phyloP scores from a whole-genome alignment of 2,113 vertebrate genomes.

The Phylloscopus trochilus region DNA sequence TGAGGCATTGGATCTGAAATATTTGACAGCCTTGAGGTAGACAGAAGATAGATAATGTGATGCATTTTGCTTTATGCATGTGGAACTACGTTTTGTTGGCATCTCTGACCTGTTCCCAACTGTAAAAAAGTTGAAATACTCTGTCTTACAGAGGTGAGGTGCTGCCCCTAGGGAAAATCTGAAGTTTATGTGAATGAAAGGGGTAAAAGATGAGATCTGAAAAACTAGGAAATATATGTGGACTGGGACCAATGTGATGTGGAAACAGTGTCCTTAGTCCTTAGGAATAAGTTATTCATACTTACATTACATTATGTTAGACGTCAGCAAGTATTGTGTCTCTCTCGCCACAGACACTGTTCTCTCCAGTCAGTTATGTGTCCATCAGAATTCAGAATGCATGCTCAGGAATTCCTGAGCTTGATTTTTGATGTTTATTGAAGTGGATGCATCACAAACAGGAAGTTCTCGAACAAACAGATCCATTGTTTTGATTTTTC shows the following conservation, averaged over 20 bases:
- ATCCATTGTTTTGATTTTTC: neutral
- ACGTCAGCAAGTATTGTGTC: neutral
- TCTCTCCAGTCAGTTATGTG: neutral
- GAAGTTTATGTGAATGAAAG: neutral
- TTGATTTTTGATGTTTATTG: neutral
- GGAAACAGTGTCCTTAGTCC: neutral
- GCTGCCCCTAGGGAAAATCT: neutral
- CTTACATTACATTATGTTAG: neutral
- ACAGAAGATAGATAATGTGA: neutral
- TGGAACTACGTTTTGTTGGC: neutral
- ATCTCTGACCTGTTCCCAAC: neutral
- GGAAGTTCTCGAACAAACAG: neutral
- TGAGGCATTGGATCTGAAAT: neutral
- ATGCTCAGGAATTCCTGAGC: neutral
- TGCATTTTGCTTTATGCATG: neutral
- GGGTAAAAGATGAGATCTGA: neutral
- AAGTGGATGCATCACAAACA: neutral
- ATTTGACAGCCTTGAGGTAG: neutral
- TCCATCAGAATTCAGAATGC: neutral
- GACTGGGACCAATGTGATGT: accelerated
- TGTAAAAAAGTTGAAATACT: neutral
- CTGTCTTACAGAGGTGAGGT: neutral
- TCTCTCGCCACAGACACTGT: neutral
- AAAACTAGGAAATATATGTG: neutral
- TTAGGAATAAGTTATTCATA: neutral